Evolutionary conservation across 2,797 vertebrate species (phyloP).

Genomic region (Borostomias antarcticus): DNA sequence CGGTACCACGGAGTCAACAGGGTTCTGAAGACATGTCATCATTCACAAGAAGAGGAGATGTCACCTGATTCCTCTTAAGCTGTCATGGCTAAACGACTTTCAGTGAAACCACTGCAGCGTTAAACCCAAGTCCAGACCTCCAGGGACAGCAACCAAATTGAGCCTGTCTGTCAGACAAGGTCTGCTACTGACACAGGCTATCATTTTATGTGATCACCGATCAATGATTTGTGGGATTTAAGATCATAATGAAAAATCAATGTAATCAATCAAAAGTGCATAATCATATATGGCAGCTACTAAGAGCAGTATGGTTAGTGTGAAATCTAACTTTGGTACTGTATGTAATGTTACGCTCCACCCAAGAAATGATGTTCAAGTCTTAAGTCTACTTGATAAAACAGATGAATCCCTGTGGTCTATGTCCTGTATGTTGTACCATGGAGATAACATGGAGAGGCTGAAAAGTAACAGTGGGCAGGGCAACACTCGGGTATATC

Average conservation of each 20-base stretch:
- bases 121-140: conserved; percentile 7
- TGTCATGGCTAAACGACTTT: conserved; percentile 8
- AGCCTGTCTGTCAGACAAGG: conserved; percentile 16
- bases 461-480: not conserved
- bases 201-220: conserved; percentile 5
- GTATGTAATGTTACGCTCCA: not conserved
- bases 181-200: conserved; percentile 31
- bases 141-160: conserved; percentile 24
- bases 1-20: conserved; percentile 1
- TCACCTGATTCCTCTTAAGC: not conserved
- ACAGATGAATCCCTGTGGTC: not conserved
- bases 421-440: not conserved
- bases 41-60: conserved; percentile 10
- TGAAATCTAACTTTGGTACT: no score
- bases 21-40: conserved; percentile 7
- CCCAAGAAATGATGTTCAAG: not conserved
- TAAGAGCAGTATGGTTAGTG: no score
- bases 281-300: no score
- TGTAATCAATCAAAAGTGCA: conserved; percentile 7
- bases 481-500: not conserved
- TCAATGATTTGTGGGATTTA: not conserved
- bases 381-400: not conserved
- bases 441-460: not conserved
- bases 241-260: conserved; percentile 14
- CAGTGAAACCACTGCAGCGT: conserved; percentile 23